Conservation (phyloP, 1,140 invertebrate species). For the Drosophila azteca region DNA sequence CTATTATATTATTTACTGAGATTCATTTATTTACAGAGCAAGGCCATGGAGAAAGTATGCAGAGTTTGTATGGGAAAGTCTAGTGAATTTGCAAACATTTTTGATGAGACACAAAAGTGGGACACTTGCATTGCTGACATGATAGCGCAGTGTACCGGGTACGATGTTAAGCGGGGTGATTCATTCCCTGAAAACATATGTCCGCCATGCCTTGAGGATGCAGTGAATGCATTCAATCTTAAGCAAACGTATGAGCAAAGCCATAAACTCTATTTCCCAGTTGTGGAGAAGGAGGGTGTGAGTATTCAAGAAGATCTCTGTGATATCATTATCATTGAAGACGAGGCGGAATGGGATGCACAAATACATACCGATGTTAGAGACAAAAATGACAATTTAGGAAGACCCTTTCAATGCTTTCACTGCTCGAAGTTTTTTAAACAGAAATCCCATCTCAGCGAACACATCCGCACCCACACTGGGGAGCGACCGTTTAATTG, state of each 20-base stretch:
- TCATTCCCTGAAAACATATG: slow-evolving; percentile 1
- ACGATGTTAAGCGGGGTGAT: neutral
- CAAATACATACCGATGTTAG: too few relatives aligned
- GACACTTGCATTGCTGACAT: too few relatives aligned
- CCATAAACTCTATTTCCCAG: neutral
- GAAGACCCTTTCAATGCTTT: neutral
- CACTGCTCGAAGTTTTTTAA: slow-evolving; percentile 2
- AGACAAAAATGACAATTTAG: too few relatives aligned
- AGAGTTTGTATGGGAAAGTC: too few relatives aligned
- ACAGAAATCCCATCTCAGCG: neutral
- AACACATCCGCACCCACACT: neutral
- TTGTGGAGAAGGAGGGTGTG: neutral
- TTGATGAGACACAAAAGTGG: too few relatives aligned
- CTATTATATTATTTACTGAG: too few relatives aligned
- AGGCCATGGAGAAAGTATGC: too few relatives aligned
- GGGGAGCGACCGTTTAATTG: slow-evolving; percentile 1
- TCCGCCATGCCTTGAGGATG: neutral
- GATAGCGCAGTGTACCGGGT: neutral
- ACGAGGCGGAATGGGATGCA: too few relatives aligned
- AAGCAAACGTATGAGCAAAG: neutral
- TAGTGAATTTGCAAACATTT: too few relatives aligned
- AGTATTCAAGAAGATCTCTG: neutral
- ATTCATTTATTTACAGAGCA: too few relatives aligned
- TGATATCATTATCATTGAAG: too few relatives aligned
- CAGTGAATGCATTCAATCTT: neutral